Percentiles rank a stretch among this genome's conserved stretches.
phyloP scores from a whole-genome alignment of 2,113 vertebrate genomes.

The Mystacornis crossleyi region DNA sequence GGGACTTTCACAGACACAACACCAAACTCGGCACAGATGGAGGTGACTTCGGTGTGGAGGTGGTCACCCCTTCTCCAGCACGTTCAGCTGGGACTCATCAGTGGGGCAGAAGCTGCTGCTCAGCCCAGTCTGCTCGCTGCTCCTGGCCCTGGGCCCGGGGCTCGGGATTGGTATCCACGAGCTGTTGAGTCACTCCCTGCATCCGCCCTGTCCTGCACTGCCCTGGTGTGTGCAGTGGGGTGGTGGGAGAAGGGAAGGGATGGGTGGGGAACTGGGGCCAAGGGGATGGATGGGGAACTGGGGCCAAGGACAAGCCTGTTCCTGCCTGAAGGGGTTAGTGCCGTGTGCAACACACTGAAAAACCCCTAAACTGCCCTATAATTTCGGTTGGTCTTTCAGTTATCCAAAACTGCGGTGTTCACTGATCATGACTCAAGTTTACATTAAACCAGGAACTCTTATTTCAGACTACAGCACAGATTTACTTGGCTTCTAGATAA shows the following conservation, averaged over 20 bases:
- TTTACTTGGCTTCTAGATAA: not conserved
- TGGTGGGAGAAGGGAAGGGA: not conserved
- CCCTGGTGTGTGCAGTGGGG: not conserved
- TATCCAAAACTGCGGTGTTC: not conserved
- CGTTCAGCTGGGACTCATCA: not conserved
- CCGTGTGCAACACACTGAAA: not conserved
- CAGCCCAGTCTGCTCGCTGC: not conserved
- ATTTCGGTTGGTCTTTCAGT: not conserved
- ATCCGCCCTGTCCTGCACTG: fast-evolving
- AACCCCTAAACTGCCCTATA: fast-evolving
- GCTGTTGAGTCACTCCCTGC: not conserved
- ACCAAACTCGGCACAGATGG: not conserved
- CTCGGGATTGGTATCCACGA: fast-evolving
- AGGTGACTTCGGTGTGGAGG: fast-evolving
- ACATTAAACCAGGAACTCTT: not conserved
- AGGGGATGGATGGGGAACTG: not conserved
- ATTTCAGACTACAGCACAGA: not conserved
- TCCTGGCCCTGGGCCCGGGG: not conserved
- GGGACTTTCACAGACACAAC: not conserved
- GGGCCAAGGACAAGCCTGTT: not conserved
- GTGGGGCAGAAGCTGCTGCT: not conserved
- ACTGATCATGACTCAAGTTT: not conserved
- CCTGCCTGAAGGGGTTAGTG: not conserved
- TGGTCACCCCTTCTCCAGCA: not conserved
- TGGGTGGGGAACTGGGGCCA: not conserved